Evolutionary conservation across 2,797 vertebrate genomes (phyloP).

Genomic region (Ctenopoma multispine): DNA sequence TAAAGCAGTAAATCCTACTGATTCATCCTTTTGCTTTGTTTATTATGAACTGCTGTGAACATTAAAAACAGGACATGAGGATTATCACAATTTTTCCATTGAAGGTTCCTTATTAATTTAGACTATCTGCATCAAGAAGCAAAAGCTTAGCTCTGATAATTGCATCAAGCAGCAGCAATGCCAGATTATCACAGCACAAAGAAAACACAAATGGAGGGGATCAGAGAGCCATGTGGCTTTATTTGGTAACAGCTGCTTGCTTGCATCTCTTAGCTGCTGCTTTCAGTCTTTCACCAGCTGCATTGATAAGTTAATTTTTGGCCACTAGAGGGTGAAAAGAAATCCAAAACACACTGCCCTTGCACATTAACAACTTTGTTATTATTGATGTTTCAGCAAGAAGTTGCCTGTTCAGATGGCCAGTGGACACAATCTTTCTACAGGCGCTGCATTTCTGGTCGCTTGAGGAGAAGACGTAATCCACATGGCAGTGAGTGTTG

Average conservation of each 20-base stretch:
- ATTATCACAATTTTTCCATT: neutral
- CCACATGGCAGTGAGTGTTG: neutral
- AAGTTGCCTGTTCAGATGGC: neutral
- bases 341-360: neutral
- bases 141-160: constrained; percentile 3
- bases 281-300: constrained; percentile 7
- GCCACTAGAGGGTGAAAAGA: constrained; percentile 19
- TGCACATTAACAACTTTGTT: neutral
- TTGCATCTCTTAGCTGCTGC: constrained; percentile 21
- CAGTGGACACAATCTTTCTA: neutral
- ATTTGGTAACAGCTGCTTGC: constrained; percentile 19
- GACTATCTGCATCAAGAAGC: constrained; percentile 17
- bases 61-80: neutral
- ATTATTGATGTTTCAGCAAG: neutral
- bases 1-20: no score
- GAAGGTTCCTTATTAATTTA: constrained; percentile 4
- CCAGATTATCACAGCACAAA: neutral
- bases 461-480: neutral
- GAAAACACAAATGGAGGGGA: neutral
- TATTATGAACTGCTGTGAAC: no score
- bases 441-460: neutral
- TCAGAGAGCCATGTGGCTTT: neutral
- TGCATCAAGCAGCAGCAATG: constrained; percentile 4
- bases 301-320: neutral
- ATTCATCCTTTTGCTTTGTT: no score